phyloP scores from a whole-genome alignment of 1,140 invertebrate species.

The Copidosoma floridanum region DNA sequence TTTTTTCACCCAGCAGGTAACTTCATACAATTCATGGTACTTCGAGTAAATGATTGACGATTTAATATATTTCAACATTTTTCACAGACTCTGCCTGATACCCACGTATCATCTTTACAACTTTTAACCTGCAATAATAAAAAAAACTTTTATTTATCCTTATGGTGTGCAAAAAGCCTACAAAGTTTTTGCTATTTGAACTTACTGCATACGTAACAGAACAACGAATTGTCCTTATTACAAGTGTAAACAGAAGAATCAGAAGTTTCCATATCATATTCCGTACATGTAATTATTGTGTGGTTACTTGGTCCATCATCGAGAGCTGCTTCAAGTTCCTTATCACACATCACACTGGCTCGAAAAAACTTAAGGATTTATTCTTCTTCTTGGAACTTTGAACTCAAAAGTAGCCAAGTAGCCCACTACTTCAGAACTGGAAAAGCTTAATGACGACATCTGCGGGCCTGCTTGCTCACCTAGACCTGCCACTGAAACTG shows the following conservation, averaged over 20 bases:
- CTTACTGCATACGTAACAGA: slow-evolving; percentile 13
- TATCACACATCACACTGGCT: neutral
- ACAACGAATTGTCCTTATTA: slow-evolving; percentile 3
- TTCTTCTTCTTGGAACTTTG: neutral
- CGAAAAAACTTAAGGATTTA: too few species aligned
- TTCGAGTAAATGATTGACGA: neutral
- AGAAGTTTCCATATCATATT: neutral
- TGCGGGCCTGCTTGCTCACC: neutral
- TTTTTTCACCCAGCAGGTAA: slow-evolving; percentile 6
- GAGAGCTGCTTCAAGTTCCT: neutral
- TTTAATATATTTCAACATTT: slow-evolving; percentile 5
- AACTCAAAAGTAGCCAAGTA: neutral
- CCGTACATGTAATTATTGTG: neutral
- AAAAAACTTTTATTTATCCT: slow-evolving; percentile 13
- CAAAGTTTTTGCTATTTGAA: slow-evolving; percentile 5
- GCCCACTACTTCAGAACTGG: too few species aligned
- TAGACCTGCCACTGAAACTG: neutral
- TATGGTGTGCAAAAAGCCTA: slow-evolving; percentile 1
- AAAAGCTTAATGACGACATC: neutral
- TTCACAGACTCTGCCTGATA: slow-evolving; percentile 8
- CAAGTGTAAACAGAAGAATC: neutral
- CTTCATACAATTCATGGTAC: slow-evolving; percentile 1
- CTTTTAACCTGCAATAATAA: slow-evolving; percentile 4
- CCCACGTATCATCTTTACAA: slow-evolving; percentile 1
- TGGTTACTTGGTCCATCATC: neutral